Evolutionary conservation across 2,888 invertebrate genomes (phyloP), one percentile per base, ranked within the genome.

Genomic region (Polydrusus tereticollis): DNA sequence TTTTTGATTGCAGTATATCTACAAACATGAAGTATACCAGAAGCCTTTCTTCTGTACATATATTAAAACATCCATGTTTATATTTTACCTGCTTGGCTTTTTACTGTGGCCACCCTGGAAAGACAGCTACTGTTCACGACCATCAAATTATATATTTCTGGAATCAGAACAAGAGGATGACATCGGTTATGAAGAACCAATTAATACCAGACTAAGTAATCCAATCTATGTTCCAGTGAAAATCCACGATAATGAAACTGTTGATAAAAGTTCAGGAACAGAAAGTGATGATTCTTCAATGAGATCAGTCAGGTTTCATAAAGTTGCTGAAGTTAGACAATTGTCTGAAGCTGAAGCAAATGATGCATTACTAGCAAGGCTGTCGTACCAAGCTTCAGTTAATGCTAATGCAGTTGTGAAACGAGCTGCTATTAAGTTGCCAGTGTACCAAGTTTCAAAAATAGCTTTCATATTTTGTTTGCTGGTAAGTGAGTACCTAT

Each of bases 41-140:
- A 96, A 98, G 83, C 98, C 99, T 59, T 98, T 98, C 87, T 96
- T 99, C 86, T 94, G 94, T 80, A 97, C 98, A 18, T 99, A 98
- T 86, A 88, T 97, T 73, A 97, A 98, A 86, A 97, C 97, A 69
- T 96, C 96, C 38, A 91, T 98, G 91, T 95, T 99, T 81, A 92
- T 95, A 71, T 87, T 98, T 75, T 99, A 98, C 86, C 89, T 99
- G 77, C 85, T 96, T 80, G 94, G 97, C 47, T 91, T 97, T 81
- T 90, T 96, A 78, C 92, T 97, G 79, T 94, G 95, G 88, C 93
- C 94, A 75, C 94, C 97, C 5, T 96, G 97, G 92, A 90, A 94
- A 85, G 94, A 95, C 79, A 93, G 94, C 75, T 68, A 63, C 16
- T 97, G 96, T 84, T 69, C 77, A 59, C 79, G 78, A 66, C 81